phyloP scores from a whole-genome alignment of 2,888 invertebrate species.

The Agelastica alni region DNA sequence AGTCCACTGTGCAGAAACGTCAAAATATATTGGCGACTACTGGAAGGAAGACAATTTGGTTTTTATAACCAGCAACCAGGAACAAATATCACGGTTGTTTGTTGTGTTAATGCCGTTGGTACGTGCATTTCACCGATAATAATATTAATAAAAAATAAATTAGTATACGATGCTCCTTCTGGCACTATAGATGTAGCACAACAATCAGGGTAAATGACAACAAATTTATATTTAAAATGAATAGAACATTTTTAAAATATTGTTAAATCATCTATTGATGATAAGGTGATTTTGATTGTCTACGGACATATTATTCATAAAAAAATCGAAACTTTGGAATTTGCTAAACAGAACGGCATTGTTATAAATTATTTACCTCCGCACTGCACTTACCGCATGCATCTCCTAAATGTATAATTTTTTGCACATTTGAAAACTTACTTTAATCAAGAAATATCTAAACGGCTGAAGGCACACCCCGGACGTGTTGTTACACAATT shows the following conservation, averaged over 20 bases:
- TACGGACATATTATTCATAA: constrained; percentile 44
- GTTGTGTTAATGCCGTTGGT: constrained; percentile 47
- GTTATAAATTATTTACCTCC: constrained; percentile 18
- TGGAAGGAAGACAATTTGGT: constrained; percentile 35
- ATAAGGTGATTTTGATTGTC: constrained; percentile 40
- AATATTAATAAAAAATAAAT: constrained; percentile 43
- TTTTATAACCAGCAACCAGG: constrained; percentile 42
- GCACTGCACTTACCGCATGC: neutral
- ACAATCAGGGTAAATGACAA: constrained; percentile 46
- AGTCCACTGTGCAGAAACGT: neutral
- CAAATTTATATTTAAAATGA: constrained; percentile 39
- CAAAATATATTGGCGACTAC: neutral
- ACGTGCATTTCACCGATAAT: constrained; percentile 49
- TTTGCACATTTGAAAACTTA: constrained; percentile 29
- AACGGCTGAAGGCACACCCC: constrained; percentile 40
- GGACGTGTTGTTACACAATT: constrained; percentile 42
- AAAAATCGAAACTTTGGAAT: constrained; percentile 18
- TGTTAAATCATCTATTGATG: constrained; percentile 26
- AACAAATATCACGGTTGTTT: constrained; percentile 47
- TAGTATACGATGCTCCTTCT: constrained; percentile 47
- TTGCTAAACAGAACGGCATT: constrained; percentile 27
- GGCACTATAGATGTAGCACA: constrained; percentile 44
- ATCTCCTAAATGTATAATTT: constrained; percentile 19
- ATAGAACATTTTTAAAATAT: constrained; percentile 16
- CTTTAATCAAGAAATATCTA: constrained; percentile 41